phyloP scores from a whole-genome alignment of 1,140 invertebrate genomes.

The Monomorium pharaonis region DNA sequence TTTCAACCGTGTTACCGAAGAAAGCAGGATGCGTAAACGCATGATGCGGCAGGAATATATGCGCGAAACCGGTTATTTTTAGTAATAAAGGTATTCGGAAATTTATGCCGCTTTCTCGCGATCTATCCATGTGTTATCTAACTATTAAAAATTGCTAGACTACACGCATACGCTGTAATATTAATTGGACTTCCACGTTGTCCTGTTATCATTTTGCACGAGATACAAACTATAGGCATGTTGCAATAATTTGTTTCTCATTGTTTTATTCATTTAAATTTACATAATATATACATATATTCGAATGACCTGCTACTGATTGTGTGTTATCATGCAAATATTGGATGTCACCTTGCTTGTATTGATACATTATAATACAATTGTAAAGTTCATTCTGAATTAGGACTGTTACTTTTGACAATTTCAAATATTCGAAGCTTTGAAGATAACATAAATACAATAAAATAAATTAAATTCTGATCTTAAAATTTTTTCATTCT shows the following conservation, averaged over 20 bases:
- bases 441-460: background rate
- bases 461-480: background rate
- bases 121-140: constrained; percentile 3
- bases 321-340: background rate
- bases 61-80: constrained; percentile 20
- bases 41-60: constrained; percentile 20
- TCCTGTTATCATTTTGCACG: background rate
- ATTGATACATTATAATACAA: background rate
- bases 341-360: background rate
- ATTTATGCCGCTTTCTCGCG: constrained; percentile 25
- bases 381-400: background rate
- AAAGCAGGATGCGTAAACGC: constrained; percentile 36
- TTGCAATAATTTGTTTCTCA: background rate
- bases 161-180: background rate
- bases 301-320: background rate
- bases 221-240: background rate
- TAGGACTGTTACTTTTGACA: background rate
- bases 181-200: background rate
- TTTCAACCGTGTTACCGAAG: constrained; percentile 26
- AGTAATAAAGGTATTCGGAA: constrained; percentile 15
- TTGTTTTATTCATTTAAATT: background rate
- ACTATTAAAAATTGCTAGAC: background rate
- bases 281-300: background rate
- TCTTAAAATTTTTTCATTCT: background rate
- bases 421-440: too few species aligned